Conservation (phyloP, 2,888 invertebrate genomes). For the Molanna angustata region DNA sequence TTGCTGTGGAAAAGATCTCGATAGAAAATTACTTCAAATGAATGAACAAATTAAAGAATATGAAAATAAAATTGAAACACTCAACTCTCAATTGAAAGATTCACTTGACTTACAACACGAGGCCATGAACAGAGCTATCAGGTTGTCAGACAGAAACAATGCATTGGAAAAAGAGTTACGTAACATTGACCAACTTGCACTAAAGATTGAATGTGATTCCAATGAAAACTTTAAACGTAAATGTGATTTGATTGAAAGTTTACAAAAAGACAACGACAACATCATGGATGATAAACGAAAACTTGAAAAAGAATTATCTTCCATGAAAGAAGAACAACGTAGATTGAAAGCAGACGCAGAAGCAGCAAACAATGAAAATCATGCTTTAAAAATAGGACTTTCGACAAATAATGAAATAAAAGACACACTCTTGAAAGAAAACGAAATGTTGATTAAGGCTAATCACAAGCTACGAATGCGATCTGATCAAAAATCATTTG, state of each 20-base stretch:
- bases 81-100: slow-evolving; percentile 51
- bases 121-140: slow-evolving; percentile 73
- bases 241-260: slow-evolving; percentile 57
- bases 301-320: slow-evolving; percentile 59
- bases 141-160: slow-evolving; percentile 71
- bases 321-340: slow-evolving; percentile 22
- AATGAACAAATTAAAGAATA: slow-evolving; percentile 58
- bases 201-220: slow-evolving; percentile 74
- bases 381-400: slow-evolving; percentile 39
- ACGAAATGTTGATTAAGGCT: slow-evolving; percentile 50
- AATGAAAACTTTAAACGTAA: slow-evolving; percentile 65
- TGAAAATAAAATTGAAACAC: slow-evolving; percentile 56
- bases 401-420: slow-evolving; percentile 43
- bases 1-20: slow-evolving; percentile 60
- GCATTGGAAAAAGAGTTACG: slow-evolving; percentile 66
- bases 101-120: slow-evolving; percentile 71
- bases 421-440: slow-evolving; percentile 47
- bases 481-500: too few species aligned
- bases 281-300: slow-evolving; percentile 56
- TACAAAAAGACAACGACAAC: slow-evolving; percentile 55
- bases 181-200: slow-evolving; percentile 70
- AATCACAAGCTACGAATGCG: slow-evolving; percentile 49
- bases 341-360: slow-evolving; percentile 35
- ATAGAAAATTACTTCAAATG: slow-evolving; percentile 56
- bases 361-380: slow-evolving; percentile 34